A percentile compares a stretch with the other conserved stretches of the same genome.
Conservation (phyloP, 2,888 invertebrate genomes). For the Glaucopsyche alexis region DNA sequence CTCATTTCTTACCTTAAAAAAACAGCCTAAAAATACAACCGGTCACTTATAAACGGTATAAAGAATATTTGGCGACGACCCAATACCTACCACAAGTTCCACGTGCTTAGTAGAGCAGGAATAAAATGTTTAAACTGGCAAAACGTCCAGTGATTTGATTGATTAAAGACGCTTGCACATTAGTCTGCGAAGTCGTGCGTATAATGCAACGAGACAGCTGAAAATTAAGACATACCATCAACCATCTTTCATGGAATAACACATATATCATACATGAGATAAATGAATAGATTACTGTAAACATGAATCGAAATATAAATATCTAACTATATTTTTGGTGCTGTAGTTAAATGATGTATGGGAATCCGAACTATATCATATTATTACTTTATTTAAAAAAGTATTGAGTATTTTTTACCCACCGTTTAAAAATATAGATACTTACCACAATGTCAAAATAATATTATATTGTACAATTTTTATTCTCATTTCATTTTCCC, state of each 20-base stretch:
- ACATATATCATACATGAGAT: neutral
- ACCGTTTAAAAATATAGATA: too few relatives aligned
- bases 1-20: too few relatives aligned
- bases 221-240: neutral
- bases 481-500: too few relatives aligned
- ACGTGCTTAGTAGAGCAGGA: constrained; percentile 14
- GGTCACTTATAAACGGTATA: neutral
- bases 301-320: too few relatives aligned
- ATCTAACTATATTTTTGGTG: too few relatives aligned
- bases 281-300: too few relatives aligned
- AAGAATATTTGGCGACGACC: neutral
- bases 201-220: neutral
- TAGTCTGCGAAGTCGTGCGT: neutral
- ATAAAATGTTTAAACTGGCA: constrained; percentile 19
- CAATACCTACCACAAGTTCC: constrained; percentile 20
- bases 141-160: constrained; percentile 16
- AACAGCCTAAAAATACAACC: neutral
- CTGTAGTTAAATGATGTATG: too few relatives aligned
- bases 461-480: too few relatives aligned
- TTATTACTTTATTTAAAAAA: too few relatives aligned
- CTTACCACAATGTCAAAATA: too few relatives aligned
- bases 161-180: neutral
- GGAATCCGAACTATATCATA: too few relatives aligned
- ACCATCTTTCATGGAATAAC: neutral
- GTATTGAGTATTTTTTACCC: too few relatives aligned